Base-by-base conservation (phyloP, 2,797 vertebrate genomes). In the Gorsachius magnificus region DNA sequence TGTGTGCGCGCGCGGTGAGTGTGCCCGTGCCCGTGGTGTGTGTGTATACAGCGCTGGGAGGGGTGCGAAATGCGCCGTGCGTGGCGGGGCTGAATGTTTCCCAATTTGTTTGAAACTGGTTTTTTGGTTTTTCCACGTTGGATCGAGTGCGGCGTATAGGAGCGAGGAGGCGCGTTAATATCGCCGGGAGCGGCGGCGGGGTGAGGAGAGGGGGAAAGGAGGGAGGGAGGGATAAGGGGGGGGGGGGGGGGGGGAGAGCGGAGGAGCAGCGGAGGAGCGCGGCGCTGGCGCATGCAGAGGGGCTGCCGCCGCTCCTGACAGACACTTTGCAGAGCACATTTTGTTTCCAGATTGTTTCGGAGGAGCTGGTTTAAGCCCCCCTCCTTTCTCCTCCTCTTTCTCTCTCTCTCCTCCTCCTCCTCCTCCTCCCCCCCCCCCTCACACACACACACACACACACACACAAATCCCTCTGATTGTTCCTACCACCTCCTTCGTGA, bases 81-180 rank as follows among this genome's bases (percentile, higher is more conserved):
- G 87, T 94, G 86, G 94, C 94, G 96, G 97, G 95, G 96, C 97
- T 97, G 97, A 98, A 98, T 98, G 98, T 98, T 98, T 98, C 98
- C 98, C 97, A 98, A 98, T n/a, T 98, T 98, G 98, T 98, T 98
- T 98, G 98, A 98, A 98, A 98, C 98, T 98, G 98, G 97, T n/a
- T 98, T 98, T 98, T 97, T 98, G 97, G 98, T 97, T 98, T 98
- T 98, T 98, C 98, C 98, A 98, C 98, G 98, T 97, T 98, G 97
- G 97, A 98, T 95, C 94, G 95, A 98, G 97, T 95, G 97, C 97
- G 96, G 97, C 97, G 97, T 95, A 95, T 80, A 33, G 95, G 89
- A 95, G 96, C 95, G 91, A 92, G 92, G 95, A 94, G 93, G 93
- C 95, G 97, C 96, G 84, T 74, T 90, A 54, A 84, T 80, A 89